phyloP scores from a whole-genome alignment of 2,888 invertebrate species.

The Cheilosia soror region DNA sequence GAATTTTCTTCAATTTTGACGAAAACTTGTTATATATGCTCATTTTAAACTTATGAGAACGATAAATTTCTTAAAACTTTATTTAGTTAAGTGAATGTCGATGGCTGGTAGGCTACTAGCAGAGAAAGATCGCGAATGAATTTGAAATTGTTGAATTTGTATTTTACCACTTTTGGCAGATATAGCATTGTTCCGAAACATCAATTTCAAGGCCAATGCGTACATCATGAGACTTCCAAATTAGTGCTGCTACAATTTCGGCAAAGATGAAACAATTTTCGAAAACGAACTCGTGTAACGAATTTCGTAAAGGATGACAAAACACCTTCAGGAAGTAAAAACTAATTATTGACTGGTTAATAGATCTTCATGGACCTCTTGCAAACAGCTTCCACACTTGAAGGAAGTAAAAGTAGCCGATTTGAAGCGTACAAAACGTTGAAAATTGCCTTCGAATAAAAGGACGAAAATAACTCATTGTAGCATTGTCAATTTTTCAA shows the following conservation, averaged over 20 bases:
- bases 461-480: constrained; percentile 75
- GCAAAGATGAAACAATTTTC: constrained; percentile 63
- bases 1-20: no score
- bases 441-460: constrained; percentile 65
- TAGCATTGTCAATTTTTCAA: constrained; percentile 64
- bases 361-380: constrained; percentile 68
- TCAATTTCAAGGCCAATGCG: neutral
- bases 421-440: constrained; percentile 31
- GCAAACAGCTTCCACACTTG: constrained; percentile 65
- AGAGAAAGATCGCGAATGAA: no score
- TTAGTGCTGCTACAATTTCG: constrained; percentile 73
- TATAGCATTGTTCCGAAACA: no score
- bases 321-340: constrained; percentile 65
- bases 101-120: no score
- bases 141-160: no score
- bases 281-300: constrained; percentile 20
- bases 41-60: no score
- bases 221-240: neutral
- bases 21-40: no score
- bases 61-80: no score
- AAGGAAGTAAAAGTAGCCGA: constrained; percentile 54
- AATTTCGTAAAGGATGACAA: constrained; percentile 50
- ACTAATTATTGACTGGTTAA: constrained; percentile 72
- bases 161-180: no score
- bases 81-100: no score